Percentiles rank a stretch among this genome's conserved stretches.
phyloP scores from a whole-genome alignment of 2,888 invertebrate species.

The Apotomis turbidana region DNA sequence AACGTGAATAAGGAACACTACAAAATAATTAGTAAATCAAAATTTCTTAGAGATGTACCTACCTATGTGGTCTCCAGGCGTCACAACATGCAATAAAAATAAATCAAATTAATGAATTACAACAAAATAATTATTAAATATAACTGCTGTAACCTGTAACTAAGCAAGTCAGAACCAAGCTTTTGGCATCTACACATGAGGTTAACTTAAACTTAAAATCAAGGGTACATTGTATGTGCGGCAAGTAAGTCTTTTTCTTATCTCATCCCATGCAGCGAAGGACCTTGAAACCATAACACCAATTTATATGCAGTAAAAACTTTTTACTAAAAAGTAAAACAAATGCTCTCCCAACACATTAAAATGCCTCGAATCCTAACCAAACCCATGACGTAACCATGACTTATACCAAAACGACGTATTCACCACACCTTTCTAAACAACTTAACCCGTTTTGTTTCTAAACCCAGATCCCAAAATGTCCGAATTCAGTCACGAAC shows the following conservation, averaged over 20 bases:
- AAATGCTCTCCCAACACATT: constrained; percentile 24
- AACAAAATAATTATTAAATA: too few species aligned
- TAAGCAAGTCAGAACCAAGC: too few species aligned
- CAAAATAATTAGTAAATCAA: too few species aligned
- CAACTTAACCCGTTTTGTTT: not conserved
- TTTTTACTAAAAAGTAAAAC: constrained; percentile 27
- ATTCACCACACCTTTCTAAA: not conserved
- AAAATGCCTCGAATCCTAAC: constrained; percentile 18
- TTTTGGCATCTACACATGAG: too few species aligned
- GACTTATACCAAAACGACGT: constrained; percentile 4
- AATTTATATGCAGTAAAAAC: constrained; percentile 24
- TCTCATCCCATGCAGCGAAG: constrained; percentile 1
- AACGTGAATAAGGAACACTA: too few species aligned
- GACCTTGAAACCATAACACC: constrained; percentile 22
- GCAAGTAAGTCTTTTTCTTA: constrained; percentile 1
- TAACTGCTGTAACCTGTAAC: too few species aligned
- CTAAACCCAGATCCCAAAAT: not conserved
- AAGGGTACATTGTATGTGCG: too few species aligned
- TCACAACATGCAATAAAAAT: too few species aligned
- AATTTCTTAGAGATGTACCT: too few species aligned
- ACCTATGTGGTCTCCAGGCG: too few species aligned
- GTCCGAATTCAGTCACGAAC: constrained; percentile 55
- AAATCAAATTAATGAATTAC: too few species aligned
- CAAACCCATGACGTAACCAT: constrained; percentile 31
- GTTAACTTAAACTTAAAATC: too few species aligned